Conservation (phyloP, 2,888 invertebrate genomes). For the Drosophila ezoana region DNA sequence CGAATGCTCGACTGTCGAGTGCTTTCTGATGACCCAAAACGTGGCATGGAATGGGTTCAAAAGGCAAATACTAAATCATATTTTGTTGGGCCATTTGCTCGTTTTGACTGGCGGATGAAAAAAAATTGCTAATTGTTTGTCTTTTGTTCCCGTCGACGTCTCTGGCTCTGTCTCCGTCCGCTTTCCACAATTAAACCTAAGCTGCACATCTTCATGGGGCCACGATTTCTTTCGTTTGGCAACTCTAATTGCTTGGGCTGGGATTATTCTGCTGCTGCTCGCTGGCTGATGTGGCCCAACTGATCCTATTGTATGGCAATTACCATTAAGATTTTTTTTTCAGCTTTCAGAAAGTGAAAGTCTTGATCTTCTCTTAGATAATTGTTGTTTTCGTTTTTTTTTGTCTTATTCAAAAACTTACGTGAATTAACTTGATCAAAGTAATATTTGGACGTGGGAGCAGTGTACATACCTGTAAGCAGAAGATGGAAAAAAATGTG, state of each 20-base stretch:
- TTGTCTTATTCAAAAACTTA: slow-evolving; percentile 30
- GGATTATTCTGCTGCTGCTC: neutral
- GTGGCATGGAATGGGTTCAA: slow-evolving; percentile 49
- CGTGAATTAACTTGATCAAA: slow-evolving; percentile 15
- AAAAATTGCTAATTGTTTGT: slow-evolving; percentile 71
- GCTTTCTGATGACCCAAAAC: slow-evolving; percentile 44
- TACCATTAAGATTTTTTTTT: slow-evolving; percentile 21
- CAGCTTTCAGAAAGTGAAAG: slow-evolving; percentile 47
- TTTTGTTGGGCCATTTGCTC: slow-evolving; percentile 35
- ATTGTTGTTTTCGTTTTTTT: slow-evolving; percentile 10
- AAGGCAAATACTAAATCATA: slow-evolving; percentile 66
- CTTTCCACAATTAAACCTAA: slow-evolving; percentile 72
- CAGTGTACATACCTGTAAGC: slow-evolving; percentile 61
- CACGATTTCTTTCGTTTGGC: slow-evolving; percentile 34
- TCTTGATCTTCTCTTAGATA: slow-evolving; percentile 40
- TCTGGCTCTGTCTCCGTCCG: neutral
- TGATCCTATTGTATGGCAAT: slow-evolving; percentile 43
- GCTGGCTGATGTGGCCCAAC: neutral
- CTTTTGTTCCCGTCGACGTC: slow-evolving; percentile 44
- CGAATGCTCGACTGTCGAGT: slow-evolving; percentile 1
- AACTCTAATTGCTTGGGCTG: slow-evolving; percentile 47
- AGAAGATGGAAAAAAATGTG: slow-evolving; percentile 20
- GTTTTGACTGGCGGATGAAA: slow-evolving; percentile 21
- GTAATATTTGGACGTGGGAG: neutral
- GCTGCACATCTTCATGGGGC: slow-evolving; percentile 42